phyloP scores from a whole-genome alignment of 2,113 vertebrate genomes.

The Myrmecophaga tridactyla region DNA sequence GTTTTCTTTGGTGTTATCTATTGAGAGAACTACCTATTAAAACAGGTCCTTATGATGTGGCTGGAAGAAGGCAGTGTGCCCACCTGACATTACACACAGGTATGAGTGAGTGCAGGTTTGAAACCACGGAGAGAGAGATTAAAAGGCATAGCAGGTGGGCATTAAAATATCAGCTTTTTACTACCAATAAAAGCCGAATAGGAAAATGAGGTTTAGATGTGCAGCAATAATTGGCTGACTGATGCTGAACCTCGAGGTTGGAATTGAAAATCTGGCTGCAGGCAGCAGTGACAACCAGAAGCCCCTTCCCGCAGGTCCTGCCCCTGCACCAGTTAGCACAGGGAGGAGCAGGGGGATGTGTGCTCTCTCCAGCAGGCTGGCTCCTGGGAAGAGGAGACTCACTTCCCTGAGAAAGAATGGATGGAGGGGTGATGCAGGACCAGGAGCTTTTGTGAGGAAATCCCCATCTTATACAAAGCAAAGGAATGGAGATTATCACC shows the following conservation, averaged over 20 bases:
- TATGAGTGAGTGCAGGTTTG: too few species aligned
- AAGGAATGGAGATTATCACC: fast-evolving
- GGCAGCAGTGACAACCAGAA: background rate
- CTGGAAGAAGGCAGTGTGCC: background rate
- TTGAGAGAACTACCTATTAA: background rate
- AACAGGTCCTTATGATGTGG: background rate
- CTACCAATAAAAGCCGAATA: background rate
- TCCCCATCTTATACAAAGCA: background rate
- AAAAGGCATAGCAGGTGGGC: background rate
- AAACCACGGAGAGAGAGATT: background rate
- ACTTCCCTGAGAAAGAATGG: background rate
- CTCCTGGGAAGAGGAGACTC: background rate
- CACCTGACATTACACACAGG: background rate
- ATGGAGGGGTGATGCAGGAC: background rate
- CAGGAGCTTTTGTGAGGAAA: background rate
- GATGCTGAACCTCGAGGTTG: background rate
- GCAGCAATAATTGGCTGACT: background rate
- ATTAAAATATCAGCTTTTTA: background rate
- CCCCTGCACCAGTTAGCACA: fast-evolving
- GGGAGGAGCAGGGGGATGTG: too few species aligned
- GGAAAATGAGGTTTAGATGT: background rate
- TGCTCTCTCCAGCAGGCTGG: fast-evolving
- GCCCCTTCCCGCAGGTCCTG: background rate
- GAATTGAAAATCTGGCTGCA: background rate
- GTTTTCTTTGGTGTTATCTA: background rate